Conservation (phyloP, 2,113 vertebrate genomes). For the Cochlearius cochlearius region DNA sequence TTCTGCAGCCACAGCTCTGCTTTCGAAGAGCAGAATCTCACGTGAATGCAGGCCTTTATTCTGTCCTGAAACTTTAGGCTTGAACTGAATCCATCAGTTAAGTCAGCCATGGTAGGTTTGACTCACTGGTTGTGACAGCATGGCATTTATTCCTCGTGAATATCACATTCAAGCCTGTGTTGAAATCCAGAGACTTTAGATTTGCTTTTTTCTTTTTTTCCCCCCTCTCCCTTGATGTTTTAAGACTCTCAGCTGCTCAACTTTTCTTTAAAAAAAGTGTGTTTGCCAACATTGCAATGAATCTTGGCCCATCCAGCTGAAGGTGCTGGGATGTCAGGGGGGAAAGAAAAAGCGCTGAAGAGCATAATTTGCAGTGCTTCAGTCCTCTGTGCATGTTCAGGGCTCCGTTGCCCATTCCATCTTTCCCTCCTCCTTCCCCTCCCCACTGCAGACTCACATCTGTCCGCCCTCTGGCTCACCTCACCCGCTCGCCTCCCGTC, state of each 20-base stretch:
- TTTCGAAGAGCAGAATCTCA: background rate
- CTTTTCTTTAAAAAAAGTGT: background rate
- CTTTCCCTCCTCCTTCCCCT: background rate
- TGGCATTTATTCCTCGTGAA: background rate
- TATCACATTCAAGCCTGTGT: background rate
- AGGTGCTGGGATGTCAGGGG: background rate
- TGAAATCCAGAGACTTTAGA: background rate
- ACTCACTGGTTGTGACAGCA: background rate
- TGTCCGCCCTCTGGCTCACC: constrained; percentile 55
- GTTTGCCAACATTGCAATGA: background rate
- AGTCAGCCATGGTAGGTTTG: background rate
- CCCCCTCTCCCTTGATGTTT: fast-evolving
- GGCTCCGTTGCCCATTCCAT: background rate
- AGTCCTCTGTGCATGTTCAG: background rate
- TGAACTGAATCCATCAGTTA: background rate
- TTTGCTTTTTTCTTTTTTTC: background rate
- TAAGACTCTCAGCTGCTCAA: background rate
- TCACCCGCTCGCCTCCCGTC: background rate
- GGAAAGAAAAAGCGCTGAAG: background rate
- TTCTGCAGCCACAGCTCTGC: background rate
- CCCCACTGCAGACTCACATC: constrained; percentile 2
- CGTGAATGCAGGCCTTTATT: background rate
- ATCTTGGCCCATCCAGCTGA: background rate
- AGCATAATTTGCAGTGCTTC: background rate
- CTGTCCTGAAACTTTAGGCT: background rate